Percentiles rank a stretch among this genome's conserved stretches.
phyloP scores from a whole-genome alignment of 2,797 vertebrate genomes.

The Melanogrammus aeglefinus region DNA sequence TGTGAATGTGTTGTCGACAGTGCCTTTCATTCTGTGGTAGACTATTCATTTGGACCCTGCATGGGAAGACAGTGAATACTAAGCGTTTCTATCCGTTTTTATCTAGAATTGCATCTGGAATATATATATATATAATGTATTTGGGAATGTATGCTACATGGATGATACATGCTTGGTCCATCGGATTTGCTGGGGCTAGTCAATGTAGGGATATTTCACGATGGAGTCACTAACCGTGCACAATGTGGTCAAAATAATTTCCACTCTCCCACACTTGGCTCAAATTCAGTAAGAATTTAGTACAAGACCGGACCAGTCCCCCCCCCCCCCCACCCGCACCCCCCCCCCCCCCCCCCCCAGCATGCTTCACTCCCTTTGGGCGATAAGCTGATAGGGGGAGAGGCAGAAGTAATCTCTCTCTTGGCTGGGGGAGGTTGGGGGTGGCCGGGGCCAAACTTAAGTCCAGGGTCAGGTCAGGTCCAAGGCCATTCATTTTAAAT shows the following conservation, averaged over 20 bases:
- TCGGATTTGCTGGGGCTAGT: neutral
- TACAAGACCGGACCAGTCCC: neutral
- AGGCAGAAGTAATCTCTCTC: slow-evolving; percentile 40
- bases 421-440: slow-evolving; percentile 32
- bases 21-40: neutral
- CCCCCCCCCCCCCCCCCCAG: neutral
- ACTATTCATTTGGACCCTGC: neutral
- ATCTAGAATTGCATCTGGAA: neutral
- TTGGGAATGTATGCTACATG: neutral
- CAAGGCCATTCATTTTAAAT: slow-evolving; percentile 75
- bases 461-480: slow-evolving; percentile 54
- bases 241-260: neutral
- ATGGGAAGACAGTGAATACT: neutral
- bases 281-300: neutral
- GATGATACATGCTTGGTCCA: neutral
- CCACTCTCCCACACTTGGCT: neutral
- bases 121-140: neutral
- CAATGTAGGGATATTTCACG: neutral
- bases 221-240: neutral
- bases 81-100: neutral
- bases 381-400: slow-evolving; percentile 33
- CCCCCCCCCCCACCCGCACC: neutral
- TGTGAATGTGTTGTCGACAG: neutral
- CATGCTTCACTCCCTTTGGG: neutral
- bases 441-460: slow-evolving; percentile 26